These are phyloP conservation scores for Ambastaia sidthimunki DNA, from an alignment of 2,797 vertebrate genomes.

Conservation along the genomic window DNA sequence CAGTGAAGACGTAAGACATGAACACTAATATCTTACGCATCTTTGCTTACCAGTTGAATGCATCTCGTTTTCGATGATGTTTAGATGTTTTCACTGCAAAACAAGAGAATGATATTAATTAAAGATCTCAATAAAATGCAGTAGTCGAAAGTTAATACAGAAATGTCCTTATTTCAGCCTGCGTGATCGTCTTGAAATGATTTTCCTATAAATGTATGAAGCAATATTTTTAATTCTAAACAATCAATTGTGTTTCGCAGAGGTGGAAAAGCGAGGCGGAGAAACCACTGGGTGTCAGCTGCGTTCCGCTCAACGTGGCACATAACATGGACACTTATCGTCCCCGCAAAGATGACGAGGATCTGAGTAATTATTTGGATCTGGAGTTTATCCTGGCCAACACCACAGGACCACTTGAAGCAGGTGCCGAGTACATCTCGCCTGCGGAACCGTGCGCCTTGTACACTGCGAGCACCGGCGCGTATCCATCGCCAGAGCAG, in stretches of 20 bases:
- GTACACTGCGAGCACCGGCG: slow-evolving; percentile 74
- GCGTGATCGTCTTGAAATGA: too few relatives aligned
- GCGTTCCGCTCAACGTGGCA: slow-evolving; percentile 78
- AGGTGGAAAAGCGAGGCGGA: slow-evolving; percentile 86
- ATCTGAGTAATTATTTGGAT: slow-evolving; percentile 89
- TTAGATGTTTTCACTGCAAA: too few relatives aligned
- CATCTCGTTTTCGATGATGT: too few relatives aligned
- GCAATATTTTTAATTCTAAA: slow-evolving; percentile 3
- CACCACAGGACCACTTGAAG: slow-evolving; percentile 77
- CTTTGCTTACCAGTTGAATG: too few relatives aligned
- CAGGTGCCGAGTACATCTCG: slow-evolving; percentile 75
- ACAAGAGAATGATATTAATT: too few relatives aligned
- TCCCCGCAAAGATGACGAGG: slow-evolving; percentile 88
- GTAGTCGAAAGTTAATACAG: too few relatives aligned
- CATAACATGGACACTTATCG: slow-evolving; percentile 77
- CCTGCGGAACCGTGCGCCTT: slow-evolving; percentile 70
- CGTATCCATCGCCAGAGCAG: slow-evolving; percentile 77
- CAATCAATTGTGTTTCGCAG: slow-evolving; percentile 64
- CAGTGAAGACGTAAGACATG: too few relatives aligned
- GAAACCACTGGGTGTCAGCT: slow-evolving; percentile 74
- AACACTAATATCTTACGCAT: too few relatives aligned
- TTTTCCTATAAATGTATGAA: too few relatives aligned
- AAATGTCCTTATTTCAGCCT: too few relatives aligned
- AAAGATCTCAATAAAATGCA: too few relatives aligned
- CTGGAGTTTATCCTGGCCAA: slow-evolving; percentile 97